Evolutionary conservation across 2,113 vertebrate species (phyloP).

Genomic region (Plotosus lineatus): DNA sequence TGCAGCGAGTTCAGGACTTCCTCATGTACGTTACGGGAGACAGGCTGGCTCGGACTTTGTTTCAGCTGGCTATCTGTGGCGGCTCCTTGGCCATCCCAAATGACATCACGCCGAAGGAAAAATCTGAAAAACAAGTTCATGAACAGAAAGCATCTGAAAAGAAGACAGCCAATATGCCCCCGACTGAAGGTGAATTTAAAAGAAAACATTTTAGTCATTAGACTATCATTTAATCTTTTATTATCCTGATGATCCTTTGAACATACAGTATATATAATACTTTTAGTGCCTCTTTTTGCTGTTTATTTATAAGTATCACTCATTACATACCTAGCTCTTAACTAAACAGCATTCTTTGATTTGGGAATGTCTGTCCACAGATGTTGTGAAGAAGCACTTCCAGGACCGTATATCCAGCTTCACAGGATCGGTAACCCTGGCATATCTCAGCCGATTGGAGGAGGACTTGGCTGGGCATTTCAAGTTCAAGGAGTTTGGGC

Average conservation of each 20-base stretch:
- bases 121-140: constrained; percentile 49
- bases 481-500: constrained; percentile 65
- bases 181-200: constrained; percentile 71
- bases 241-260: background rate
- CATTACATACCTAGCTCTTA: background rate
- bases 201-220: background rate
- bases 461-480: constrained; percentile 70
- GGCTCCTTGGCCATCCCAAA: constrained; percentile 71
- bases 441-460: constrained; percentile 65
- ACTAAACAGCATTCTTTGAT: background rate
- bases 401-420: constrained; percentile 62
- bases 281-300: background rate
- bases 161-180: constrained; percentile 40
- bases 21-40: constrained; percentile 64
- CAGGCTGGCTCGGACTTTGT: constrained; percentile 66
- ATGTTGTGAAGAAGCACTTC: constrained; percentile 66
- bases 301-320: background rate
- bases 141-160: constrained; percentile 47
- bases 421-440: constrained; percentile 59
- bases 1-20: constrained; percentile 69
- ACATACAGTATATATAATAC: background rate
- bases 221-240: background rate
- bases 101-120: constrained; percentile 69
- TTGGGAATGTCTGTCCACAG: constrained; percentile 55
- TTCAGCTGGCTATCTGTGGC: constrained; percentile 76